phyloP scores from a whole-genome alignment of 1,140 invertebrate genomes.

The Akabosia matsudoensis region DNA sequence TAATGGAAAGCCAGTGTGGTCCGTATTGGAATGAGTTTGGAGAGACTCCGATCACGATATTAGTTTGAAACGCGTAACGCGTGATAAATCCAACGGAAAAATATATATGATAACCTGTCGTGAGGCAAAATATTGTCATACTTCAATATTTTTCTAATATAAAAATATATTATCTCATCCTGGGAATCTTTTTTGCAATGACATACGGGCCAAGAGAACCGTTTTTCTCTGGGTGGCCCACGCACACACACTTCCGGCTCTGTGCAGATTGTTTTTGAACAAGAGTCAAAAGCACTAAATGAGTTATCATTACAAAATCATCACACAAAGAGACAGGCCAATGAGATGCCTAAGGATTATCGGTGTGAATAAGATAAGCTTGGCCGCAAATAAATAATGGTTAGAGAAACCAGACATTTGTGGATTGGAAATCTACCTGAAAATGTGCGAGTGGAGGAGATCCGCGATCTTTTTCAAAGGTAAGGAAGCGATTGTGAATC shows the following conservation, averaged over 20 bases:
- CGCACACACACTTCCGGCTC: not conserved
- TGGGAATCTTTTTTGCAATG: too few species aligned
- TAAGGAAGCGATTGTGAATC: conserved; percentile 23
- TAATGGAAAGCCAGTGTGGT: not conserved
- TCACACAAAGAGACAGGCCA: conserved; percentile 9
- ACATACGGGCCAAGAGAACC: not conserved
- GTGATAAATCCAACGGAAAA: too few species aligned
- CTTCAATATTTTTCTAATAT: not conserved
- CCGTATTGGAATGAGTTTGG: not conserved
- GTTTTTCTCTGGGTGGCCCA: not conserved
- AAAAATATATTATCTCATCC: not conserved
- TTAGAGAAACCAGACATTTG: conserved; percentile 68
- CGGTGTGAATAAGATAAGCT: conserved; percentile 23
- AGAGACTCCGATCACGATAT: conserved; percentile 11
- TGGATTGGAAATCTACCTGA: conserved; percentile 99
- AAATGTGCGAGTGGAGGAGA: conserved; percentile 64
- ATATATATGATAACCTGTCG: too few species aligned
- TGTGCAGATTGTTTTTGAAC: conserved; percentile 8
- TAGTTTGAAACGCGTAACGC: not conserved
- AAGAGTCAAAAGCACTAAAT: not conserved
- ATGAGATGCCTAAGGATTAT: conserved; percentile 20
- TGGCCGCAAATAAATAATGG: conserved; percentile 26
- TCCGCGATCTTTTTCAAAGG: conserved; percentile 47
- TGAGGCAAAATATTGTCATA: not conserved
- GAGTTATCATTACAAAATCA: not conserved